Evolutionary conservation across 2,797 vertebrate species (phyloP), one percentile per base, ranked within the genome.

Genomic region (Halcyon smyrnensis): DNA sequence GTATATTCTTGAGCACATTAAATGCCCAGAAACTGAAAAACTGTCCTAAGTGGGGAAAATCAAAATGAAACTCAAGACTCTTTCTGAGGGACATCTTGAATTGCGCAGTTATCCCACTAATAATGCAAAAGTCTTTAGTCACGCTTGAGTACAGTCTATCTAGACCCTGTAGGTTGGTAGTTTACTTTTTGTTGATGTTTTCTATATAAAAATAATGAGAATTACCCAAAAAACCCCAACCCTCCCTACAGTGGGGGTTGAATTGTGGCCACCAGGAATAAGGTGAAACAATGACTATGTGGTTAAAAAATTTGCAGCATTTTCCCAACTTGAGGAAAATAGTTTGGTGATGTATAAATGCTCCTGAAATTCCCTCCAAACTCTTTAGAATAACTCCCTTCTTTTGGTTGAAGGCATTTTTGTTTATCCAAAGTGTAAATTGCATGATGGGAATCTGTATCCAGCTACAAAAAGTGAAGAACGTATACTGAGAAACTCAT

Each of bases 161-260:
- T 25, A 48, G 28, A 16, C 39, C 17, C 5, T 21, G 15, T 2
- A 67, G 9, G 8, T 1, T 20, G 16, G 4, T 3, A 8, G 6
- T 65, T 88, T 8, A 56, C 15, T 64, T 71, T 65, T 34, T n/a
- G 3, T 9, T 36, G 18, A 14, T 41, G 15, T 63, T 36, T 45
- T 45, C 37, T 20, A 0, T 4, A 16, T 24, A 27, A 78, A 74
- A 86, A 56, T 32, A 50, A 41, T 10, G 24, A 20, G 9, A 64
- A 30, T 56, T 56, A 59, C 10, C 10, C 63, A 80, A 76, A 1
- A 59, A 32, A 5, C 25, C 51, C 8, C 15, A 16, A 20, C 32
- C 54, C 18, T 24, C 21, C 39, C 37, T n/a, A 0, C 0, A n/a
- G 27, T 1, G 24, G 5, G 4, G 10, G 30, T 63, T n/a, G 34